Evolutionary conservation across 2,113 vertebrate species (phyloP).

Genomic region (Parotia lawesii): DNA sequence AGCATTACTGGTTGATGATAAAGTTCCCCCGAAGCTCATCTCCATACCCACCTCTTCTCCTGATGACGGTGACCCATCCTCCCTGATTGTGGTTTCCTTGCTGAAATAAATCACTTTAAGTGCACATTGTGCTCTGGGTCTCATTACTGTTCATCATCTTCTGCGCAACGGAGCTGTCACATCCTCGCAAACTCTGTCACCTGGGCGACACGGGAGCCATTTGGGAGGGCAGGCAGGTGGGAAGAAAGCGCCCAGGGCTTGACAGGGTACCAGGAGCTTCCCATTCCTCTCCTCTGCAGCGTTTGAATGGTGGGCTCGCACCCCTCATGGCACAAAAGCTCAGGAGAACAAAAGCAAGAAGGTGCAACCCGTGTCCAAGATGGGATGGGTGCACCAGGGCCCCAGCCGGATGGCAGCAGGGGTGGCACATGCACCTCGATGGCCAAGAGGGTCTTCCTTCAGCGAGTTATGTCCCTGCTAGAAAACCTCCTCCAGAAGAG

Average conservation of each 20-base stretch:
- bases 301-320: fast-evolving
- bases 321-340: not conserved
- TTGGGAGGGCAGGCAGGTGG: not conserved
- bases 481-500: not conserved
- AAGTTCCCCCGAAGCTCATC: not conserved
- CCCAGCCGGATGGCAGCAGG: not conserved
- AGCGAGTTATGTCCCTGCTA: fast-evolving
- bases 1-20: not conserved
- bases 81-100: not conserved
- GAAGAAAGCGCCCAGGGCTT: not conserved
- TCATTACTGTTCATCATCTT: conserved; percentile 17
- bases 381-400: fast-evolving
- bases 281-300: not conserved
- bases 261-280: not conserved
- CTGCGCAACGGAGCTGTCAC: not conserved
- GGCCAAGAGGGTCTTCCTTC: not conserved
- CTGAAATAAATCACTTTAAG: conserved; percentile 27
- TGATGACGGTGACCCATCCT: conserved; percentile 19
- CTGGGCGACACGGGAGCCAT: not conserved
- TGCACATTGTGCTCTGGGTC: not conserved
- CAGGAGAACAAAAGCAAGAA: not conserved
- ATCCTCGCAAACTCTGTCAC: not conserved
- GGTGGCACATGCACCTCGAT: not conserved
- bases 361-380: not conserved
- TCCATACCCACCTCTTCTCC: conserved; percentile 1